Percentiles rank a stretch among this genome's conserved stretches.
phyloP scores from a whole-genome alignment of 2,113 vertebrate species.

The Ammodramus savannarum region DNA sequence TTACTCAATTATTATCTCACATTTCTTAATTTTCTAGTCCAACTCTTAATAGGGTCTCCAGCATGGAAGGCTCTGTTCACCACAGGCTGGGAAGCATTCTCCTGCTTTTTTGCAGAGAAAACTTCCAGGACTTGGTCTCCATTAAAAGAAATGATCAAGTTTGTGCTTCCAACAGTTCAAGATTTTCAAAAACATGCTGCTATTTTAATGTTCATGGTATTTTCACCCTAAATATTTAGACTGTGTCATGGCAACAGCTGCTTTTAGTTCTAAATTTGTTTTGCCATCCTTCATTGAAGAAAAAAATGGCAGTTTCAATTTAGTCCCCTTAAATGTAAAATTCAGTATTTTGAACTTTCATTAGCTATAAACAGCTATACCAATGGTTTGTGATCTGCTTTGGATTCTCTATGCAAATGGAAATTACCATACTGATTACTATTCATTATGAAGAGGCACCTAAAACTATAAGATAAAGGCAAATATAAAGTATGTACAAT shows the following conservation, averaged over 20 bases:
- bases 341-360: slow-evolving; percentile 19
- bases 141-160: slow-evolving; percentile 19
- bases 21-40: slow-evolving; percentile 51
- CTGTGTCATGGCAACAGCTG: slow-evolving; percentile 37
- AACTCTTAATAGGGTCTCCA: slow-evolving; percentile 26
- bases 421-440: not conserved
- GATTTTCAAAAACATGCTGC: slow-evolving; percentile 45
- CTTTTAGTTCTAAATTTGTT: slow-evolving; percentile 46
- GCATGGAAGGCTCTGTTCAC: not conserved
- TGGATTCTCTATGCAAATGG: not conserved
- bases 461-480: not conserved
- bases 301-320: not conserved
- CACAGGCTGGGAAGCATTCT: not conserved
- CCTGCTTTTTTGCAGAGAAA: not conserved
- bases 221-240: slow-evolving; percentile 53
- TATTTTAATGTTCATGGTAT: slow-evolving; percentile 48
- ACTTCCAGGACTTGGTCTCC: not conserved
- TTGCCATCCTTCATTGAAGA: not conserved
- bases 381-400: not conserved
- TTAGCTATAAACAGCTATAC: not conserved
- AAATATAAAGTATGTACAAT: not conserved
- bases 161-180: slow-evolving; percentile 24
- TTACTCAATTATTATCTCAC: slow-evolving; percentile 33
- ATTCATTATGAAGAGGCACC: not conserved
- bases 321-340: slow-evolving; percentile 12